Base-by-base conservation (phyloP, 2,113 vertebrate genomes). In the Trichechus manatus region DNA sequence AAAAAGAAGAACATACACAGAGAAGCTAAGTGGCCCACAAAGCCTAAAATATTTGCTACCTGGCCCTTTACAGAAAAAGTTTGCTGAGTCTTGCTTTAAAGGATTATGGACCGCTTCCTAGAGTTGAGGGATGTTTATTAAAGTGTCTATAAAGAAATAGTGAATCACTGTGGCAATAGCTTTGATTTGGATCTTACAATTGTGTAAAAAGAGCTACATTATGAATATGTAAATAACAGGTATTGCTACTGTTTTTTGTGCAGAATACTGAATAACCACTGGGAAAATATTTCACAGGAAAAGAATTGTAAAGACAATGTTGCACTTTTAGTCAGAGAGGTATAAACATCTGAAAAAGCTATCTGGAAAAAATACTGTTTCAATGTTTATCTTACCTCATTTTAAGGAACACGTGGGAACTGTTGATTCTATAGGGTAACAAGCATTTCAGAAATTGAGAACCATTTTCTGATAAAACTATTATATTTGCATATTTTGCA, bases 121-220 rank as follows among this genome's bases (percentile, higher is more conserved):
- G 94, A 92, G 53, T 29, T 91, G 74, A 92, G 91, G 64, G 77
- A 36, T 96, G n/a, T 93, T 98, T 97, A 94, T 97, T 98, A 96
- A 93, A 96, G 87, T 97, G 93, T 84, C 93, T 97, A 5, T 88
- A 1, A 83, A 93, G 93, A 59, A 23, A 84, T 79, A 96, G 53
- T 94, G 87, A 92, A 85, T 96, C 91, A 50, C 72, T 84, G 39
- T 79, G 79, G 94, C 64, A 23, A 20, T 95, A 79, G 27, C 89
- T 96, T 96, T 85, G 78, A 31, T 89, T 78, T 42, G 72, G 91
- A 94, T 95, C 72, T 78, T 97, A 81, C 92, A 84, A 85, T 83
- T 86, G 14, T 61, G 25, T 86, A 17, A 72, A 56, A 93, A 97
- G 82, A 89, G 89, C 50, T 53, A 95, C 33, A 50, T 0, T 70